These are phyloP conservation scores for Macrosiphum euphorbiae DNA, from an alignment of 2,888 invertebrate genomes.

Conservation along the genomic window DNA sequence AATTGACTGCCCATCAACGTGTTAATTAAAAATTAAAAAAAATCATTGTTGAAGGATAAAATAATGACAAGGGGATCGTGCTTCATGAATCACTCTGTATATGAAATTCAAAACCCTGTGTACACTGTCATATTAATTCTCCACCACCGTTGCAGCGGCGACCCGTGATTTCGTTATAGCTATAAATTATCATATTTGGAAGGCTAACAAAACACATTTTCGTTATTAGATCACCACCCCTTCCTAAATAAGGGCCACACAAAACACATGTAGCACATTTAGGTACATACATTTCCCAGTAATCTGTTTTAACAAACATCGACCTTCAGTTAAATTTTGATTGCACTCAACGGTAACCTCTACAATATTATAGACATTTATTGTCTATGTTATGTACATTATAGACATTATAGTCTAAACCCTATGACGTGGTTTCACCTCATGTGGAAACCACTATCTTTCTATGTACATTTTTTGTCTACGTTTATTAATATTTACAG, in stretches of 20 bases:
- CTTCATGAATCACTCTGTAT: neutral
- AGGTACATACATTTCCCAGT: neutral
- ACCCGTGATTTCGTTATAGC: neutral
- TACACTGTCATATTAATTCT: neutral
- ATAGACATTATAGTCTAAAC: neutral
- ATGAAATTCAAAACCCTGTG: neutral
- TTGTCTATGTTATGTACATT: neutral
- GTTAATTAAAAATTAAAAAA: neutral
- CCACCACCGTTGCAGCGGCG: neutral
- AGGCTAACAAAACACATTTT: conserved; percentile 28
- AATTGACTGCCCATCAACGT: no score
- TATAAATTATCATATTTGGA: conserved; percentile 30
- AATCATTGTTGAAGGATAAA: neutral
- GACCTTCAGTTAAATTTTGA: conserved; percentile 20
- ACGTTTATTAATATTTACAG: conserved; percentile 17
- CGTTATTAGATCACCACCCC: conserved; percentile 17
- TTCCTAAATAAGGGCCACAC: neutral
- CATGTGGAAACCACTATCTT: conserved; percentile 27
- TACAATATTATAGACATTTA: neutral
- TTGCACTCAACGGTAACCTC: conserved; percentile 9
- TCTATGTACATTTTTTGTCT: neutral
- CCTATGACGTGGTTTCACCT: conserved; percentile 31
- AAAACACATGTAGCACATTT: neutral
- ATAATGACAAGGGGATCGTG: no score
- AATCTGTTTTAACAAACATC: conserved; percentile 26